phyloP scores from a whole-genome alignment of 1,140 invertebrate genomes.

The Drosophila murphyi region DNA sequence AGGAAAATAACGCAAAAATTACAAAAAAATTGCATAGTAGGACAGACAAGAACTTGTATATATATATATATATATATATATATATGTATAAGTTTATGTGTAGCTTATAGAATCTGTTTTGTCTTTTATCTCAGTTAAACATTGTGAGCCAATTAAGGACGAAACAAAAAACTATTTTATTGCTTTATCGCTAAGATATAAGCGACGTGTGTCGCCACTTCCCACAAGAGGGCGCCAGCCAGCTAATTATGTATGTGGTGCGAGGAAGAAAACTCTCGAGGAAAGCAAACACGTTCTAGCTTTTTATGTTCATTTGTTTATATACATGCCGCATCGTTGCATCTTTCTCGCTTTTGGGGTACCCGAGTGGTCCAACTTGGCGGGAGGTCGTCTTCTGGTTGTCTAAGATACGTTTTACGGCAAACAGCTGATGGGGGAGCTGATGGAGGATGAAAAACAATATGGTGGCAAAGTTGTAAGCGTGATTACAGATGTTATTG shows the following conservation, averaged over 20 bases:
- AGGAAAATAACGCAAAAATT: background rate
- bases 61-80: too few species aligned
- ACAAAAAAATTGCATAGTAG: constrained; percentile 25
- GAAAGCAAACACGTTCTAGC: constrained; percentile 24
- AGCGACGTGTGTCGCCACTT: background rate
- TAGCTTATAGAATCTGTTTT: background rate
- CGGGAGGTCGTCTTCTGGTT: constrained; percentile 7
- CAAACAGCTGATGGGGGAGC: constrained; percentile 2
- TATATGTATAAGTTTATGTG: background rate
- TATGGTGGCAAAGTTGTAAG: constrained; percentile 39
- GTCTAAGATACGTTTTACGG: constrained; percentile 36
- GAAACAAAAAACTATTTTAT: background rate
- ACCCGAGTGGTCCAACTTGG: background rate
- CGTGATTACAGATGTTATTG: constrained; percentile 51
- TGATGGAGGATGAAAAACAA: constrained; percentile 25
- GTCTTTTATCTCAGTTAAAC: background rate
- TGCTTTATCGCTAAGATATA: background rate
- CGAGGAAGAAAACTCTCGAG: constrained; percentile 1
- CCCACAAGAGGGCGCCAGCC: constrained; percentile 5
- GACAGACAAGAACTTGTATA: background rate
- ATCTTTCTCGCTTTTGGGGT: constrained; percentile 3
- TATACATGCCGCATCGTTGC: background rate
- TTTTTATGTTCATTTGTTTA: constrained; percentile 28
- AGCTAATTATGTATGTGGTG: constrained; percentile 1
- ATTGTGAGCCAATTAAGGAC: background rate